Percentiles rank a stretch among this genome's conserved stretches.
Conservation (phyloP, 2,888 invertebrate species). For the Gryllus longicercus region DNA sequence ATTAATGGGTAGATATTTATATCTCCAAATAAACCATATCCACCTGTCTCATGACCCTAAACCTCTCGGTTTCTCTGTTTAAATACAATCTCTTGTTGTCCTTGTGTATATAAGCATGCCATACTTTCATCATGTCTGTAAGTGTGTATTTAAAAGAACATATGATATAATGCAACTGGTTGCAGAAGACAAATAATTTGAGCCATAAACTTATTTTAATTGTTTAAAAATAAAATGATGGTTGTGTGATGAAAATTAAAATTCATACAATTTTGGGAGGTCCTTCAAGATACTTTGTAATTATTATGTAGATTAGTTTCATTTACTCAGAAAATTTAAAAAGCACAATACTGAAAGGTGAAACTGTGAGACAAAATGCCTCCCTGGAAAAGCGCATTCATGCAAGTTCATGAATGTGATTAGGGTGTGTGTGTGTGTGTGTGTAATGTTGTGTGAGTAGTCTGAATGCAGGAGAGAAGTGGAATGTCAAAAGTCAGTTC, state of each 20-base stretch:
- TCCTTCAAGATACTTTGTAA: background rate
- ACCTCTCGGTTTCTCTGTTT: constrained; percentile 4
- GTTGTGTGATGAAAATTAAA: constrained; percentile 24
- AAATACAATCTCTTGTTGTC: background rate
- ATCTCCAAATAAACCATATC: background rate
- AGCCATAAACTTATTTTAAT: constrained; percentile 30
- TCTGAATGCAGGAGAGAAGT: background rate
- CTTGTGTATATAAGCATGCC: constrained; percentile 27
- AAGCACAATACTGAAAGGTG: constrained; percentile 3
- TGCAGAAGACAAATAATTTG: constrained; percentile 35
- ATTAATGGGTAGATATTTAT: no score
- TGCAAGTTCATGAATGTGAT: background rate
- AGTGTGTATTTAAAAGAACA: constrained; percentile 30
- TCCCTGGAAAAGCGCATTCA: background rate
- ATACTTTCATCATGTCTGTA: constrained; percentile 30
- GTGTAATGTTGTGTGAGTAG: constrained; percentile 4
- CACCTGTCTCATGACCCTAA: background rate
- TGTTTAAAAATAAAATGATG: constrained; percentile 24
- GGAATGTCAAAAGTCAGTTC: background rate
- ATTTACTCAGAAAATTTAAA: constrained; percentile 19
- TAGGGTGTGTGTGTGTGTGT: background rate
- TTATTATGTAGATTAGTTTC: background rate
- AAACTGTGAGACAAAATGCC: background rate
- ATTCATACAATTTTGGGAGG: constrained; percentile 20
- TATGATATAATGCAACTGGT: constrained; percentile 29